These are phyloP conservation scores for Orthosia cruda DNA, from an alignment of 2,888 invertebrate species.

Conservation along the genomic window DNA sequence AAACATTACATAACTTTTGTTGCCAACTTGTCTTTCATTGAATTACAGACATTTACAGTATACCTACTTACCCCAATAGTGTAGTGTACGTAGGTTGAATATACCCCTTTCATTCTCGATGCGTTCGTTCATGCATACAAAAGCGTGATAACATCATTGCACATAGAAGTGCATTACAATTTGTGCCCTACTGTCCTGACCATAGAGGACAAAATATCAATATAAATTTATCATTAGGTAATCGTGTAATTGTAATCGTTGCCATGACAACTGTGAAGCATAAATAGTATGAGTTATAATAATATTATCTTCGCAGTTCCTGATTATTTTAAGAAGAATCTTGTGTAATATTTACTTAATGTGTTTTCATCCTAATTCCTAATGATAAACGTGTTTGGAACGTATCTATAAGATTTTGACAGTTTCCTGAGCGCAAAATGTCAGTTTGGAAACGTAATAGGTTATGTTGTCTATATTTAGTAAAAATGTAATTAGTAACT, in stretches of 20 bases:
- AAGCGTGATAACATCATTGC: too few relatives aligned
- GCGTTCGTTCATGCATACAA: slow-evolving; percentile 27
- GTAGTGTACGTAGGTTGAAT: neutral
- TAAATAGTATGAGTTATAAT: slow-evolving; percentile 27
- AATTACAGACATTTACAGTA: neutral
- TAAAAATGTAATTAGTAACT: slow-evolving; percentile 90
- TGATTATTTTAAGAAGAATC: neutral
- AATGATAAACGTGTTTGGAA: slow-evolving; percentile 46
- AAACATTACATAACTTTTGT: slow-evolving; percentile 41
- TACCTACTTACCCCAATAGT: neutral
- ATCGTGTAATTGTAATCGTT: slow-evolving; percentile 37
- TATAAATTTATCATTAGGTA: neutral
- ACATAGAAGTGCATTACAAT: neutral
- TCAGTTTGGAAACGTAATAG: slow-evolving; percentile 80
- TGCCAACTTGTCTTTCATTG: slow-evolving; percentile 30
- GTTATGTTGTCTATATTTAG: slow-evolving; percentile 88
- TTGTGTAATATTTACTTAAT: neutral
- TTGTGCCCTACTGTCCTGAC: fast-evolving
- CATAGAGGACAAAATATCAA: slow-evolving; percentile 1
- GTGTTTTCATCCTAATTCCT: neutral
- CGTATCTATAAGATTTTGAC: slow-evolving; percentile 67
- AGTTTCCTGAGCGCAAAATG: slow-evolving; percentile 75
- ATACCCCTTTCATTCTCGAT: slow-evolving; percentile 8
- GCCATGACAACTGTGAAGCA: slow-evolving; percentile 58
- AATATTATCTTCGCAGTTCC: neutral